Base-by-base conservation (phyloP, 2,888 invertebrate species). In the Oscheius sp. region DNA sequence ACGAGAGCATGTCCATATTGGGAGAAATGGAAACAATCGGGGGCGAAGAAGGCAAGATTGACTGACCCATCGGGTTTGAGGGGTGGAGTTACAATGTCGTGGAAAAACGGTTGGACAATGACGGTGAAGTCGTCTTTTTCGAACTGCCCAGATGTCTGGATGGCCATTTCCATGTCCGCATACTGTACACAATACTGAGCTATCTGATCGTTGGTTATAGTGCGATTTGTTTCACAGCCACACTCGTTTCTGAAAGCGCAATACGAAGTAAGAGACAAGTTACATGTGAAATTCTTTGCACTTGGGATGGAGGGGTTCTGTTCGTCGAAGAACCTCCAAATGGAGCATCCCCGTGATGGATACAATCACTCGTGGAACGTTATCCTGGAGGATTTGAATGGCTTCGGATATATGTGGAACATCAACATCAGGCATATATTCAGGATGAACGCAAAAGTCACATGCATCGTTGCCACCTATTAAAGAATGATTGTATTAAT, bases 21-120 rank as follows among this genome's bases (percentile, higher is more conserved):
- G 1, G 81, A 75, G 57, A 82, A 82, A 67, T 82, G 82, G 80
- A 82, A 82, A 57, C 82, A 82, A 65, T 82, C 82, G 3, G 81
- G 80, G 5, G 80, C 77, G 49, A 80, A 80, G 67, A 78, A 80
- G 8, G 45, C 72, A 57, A 59, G 24, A 24, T 62, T 62, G 6
- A 47, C 47, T 9, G 22, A 26, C 4, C 62, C 62, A 22, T 62
- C 62, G n/a, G 62, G 62, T 26, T 67, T 73, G 68, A 71, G 70
- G 14, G 80, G 70, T 2, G 80, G 80, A 22, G 66, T 70, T n/a
- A 59, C 38, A 30, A 77, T 74, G 24, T 81, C 73, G 56, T 71
- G 68, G 66, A 82, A 75, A 70, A 80, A 78, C 20, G 81, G 81
- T 54, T 82, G 80, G 38, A 77, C 73, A 8, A 82, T 78, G n/a